phyloP scores from a whole-genome alignment of 1,140 invertebrate genomes.

The Aphelinus certus region DNA sequence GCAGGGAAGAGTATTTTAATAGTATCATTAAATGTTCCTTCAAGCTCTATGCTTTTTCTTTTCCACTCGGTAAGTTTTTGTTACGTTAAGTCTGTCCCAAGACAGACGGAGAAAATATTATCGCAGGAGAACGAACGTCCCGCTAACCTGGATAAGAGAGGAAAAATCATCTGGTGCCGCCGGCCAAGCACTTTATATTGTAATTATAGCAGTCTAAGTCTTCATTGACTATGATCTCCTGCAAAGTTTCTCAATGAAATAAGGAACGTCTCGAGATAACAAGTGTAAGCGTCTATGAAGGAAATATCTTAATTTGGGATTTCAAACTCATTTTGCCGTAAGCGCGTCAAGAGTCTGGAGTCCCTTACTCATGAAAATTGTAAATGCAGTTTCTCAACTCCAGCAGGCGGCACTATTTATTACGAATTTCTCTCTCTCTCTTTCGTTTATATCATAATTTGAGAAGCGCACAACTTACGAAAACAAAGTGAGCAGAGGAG shows the following conservation, averaged over 20 bases:
- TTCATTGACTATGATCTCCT: constrained; percentile 21
- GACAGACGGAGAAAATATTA: too few relatives aligned
- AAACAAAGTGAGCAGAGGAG: not conserved
- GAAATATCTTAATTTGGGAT: constrained; percentile 15
- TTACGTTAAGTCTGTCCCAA: too few relatives aligned
- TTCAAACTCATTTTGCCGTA: not conserved
- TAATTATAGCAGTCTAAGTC: not conserved
- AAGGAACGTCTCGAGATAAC: constrained; percentile 13
- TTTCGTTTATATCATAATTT: not conserved
- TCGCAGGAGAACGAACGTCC: too few relatives aligned
- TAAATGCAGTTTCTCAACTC: not conserved
- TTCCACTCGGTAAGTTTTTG: too few relatives aligned
- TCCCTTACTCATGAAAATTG: not conserved
- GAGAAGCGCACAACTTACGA: not conserved
- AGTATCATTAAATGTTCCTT: too few relatives aligned
- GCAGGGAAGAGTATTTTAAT: too few relatives aligned
- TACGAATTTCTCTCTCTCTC: not conserved
- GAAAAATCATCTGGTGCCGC: not conserved
- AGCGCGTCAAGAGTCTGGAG: not conserved
- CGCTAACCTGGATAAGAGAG: too few relatives aligned
- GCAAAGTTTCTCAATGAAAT: not conserved
- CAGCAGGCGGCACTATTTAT: not conserved
- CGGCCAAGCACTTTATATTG: constrained; percentile 3
- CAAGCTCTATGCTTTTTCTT: too few relatives aligned
- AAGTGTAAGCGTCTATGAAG: not conserved